phyloP scores from a whole-genome alignment of 1,140 invertebrate species.

The Neuroterus valhalla region DNA sequence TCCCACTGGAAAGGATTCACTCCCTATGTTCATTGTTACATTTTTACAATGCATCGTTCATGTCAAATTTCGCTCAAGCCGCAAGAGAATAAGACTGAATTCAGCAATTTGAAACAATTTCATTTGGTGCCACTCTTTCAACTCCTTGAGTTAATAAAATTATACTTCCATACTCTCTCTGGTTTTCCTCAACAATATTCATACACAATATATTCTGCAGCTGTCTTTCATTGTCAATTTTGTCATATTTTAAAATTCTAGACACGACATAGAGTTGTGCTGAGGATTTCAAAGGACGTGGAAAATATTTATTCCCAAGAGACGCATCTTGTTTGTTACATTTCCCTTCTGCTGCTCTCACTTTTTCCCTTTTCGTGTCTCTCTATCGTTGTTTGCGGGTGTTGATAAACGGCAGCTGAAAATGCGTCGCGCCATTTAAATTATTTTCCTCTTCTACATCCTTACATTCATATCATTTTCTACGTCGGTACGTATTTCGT shows the following conservation, averaged over 20 bases:
- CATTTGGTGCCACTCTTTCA: too few species aligned
- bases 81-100: too few species aligned
- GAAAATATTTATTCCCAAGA: conserved; percentile 44
- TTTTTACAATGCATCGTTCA: too few species aligned
- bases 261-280: not conserved
- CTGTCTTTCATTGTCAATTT: not conserved
- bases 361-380: conserved; percentile 21
- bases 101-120: too few species aligned
- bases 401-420: conserved; percentile 33
- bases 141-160: too few species aligned
- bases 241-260: conserved; percentile 1
- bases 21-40: too few species aligned
- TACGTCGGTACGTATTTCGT: not conserved
- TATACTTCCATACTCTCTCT: not conserved
- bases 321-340: conserved; percentile 40
- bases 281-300: conserved; percentile 32
- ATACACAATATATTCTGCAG: not conserved
- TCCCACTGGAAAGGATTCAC: too few species aligned
- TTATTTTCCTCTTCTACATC: not conserved
- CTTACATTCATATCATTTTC: not conserved
- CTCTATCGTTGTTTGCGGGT: not conserved
- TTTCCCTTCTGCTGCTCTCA: conserved; percentile 36
- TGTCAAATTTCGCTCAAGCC: too few species aligned
- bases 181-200: not conserved
- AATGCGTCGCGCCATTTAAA: conserved; percentile 34